Base-by-base conservation (phyloP, 1,140 invertebrate genomes). In the Dendroctonus ponderosae region DNA sequence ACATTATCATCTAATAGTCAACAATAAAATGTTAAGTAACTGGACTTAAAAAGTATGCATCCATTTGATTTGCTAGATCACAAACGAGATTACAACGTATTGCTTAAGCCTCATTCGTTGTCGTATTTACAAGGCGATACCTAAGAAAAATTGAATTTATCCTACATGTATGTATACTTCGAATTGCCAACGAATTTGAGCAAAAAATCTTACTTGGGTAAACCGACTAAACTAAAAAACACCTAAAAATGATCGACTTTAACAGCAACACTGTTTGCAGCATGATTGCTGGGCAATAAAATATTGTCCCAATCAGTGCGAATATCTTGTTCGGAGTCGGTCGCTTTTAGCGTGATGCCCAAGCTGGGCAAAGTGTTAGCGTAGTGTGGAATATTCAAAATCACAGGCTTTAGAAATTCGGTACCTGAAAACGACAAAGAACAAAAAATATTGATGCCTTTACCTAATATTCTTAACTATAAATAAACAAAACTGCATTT, bases 211-310 rank as follows among this genome's bases (percentile, higher is more conserved):
- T 26, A 26, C 26, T 26, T 26, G 26, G 26, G 26, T 51, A 51
- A 12, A 51, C 50, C 7, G 6, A 26, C 50, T 53, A 15, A n/a
- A 41, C 42, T 8, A 44, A 15, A 63, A 52, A 49, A 57, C 12
- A 52, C 37, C 48, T 82, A 95, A 80, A 95, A 94, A 80, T 94
- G 93, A 80, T 94, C 92, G 52, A 94, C 90, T 80, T 92, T 87
- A 54, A 94, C 92, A 49, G 91, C 91, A 7, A 95, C 90, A 69
- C 89, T 91, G 77, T 92, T 91, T 26, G 91, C 85, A 6, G 87
- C 91, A 73, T 91, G 90, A 80, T 87, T 91, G 42, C 85, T 85
- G 70, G 84, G 91, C 75, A 85, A 83, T 79, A 86, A 87, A 74
- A 89, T 90, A 71, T 89, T 88, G 73, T 89, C 84, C 88, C 89